phyloP scores from a whole-genome alignment of 2,888 invertebrate species.

The Piscicola geometra region DNA sequence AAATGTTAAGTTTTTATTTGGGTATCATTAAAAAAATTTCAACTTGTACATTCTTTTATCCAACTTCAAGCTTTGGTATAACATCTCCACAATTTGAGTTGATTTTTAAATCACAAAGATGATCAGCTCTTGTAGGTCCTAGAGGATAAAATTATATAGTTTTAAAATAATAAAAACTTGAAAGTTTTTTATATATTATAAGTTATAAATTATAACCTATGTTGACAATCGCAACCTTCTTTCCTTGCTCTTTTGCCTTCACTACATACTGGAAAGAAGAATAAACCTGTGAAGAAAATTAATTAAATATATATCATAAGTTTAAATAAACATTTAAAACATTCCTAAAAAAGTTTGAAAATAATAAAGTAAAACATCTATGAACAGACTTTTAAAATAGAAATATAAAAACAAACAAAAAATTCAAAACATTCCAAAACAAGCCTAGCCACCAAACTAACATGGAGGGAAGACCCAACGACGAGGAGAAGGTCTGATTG shows the following conservation, averaged over 20 bases:
- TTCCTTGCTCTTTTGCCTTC: conserved; percentile 68
- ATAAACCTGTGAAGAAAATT: conserved; percentile 61
- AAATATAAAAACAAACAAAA: background rate
- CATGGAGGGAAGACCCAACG: conserved; percentile 84
- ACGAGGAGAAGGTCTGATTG: conserved; percentile 76
- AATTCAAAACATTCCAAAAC: background rate
- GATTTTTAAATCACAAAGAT: conserved; percentile 71
- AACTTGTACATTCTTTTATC: background rate
- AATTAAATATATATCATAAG: background rate
- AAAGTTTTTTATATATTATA: background rate
- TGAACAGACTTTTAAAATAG: no score
- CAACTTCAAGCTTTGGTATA: conserved; percentile 58
- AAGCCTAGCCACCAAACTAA: conserved; percentile 42
- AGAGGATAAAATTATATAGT: background rate
- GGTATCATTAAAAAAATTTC: no score
- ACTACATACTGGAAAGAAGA: conserved; percentile 85
- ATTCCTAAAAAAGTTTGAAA: no score
- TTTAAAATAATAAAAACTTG: background rate
- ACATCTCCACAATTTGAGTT: conserved; percentile 81
- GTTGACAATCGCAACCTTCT: conserved; percentile 77
- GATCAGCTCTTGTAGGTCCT: conserved; percentile 75
- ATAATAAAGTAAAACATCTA: no score
- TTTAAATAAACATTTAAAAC: no score
- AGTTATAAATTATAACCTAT: conserved; percentile 65
- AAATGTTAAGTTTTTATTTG: no score